phyloP scores from a whole-genome alignment of 23 tunicate genomes.

The Ciona savignyi region DNA sequence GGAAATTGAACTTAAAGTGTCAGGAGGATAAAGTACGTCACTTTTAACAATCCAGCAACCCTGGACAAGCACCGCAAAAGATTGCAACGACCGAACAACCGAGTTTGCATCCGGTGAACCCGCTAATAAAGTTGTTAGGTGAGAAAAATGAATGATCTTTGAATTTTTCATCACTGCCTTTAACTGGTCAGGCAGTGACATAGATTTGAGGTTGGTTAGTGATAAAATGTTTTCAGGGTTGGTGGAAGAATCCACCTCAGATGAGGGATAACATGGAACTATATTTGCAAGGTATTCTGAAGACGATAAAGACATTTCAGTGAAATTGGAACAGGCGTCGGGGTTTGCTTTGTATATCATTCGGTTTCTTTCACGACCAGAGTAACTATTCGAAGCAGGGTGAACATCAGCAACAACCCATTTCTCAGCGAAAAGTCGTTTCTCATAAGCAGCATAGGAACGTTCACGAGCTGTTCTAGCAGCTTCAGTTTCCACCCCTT shows the following conservation, averaged over 20 bases:
- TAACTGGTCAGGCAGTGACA: slow-evolving; percentile 53
- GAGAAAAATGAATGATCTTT: slow-evolving; percentile 71
- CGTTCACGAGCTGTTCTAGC: slow-evolving; percentile 41
- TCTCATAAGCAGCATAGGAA: slow-evolving; percentile 84
- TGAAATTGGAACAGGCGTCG: background rate
- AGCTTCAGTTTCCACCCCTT: slow-evolving; percentile 77
- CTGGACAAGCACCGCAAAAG: slow-evolving; percentile 61
- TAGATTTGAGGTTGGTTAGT: slow-evolving; percentile 25
- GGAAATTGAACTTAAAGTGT: slow-evolving; percentile 44
- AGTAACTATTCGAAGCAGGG: slow-evolving; percentile 12
- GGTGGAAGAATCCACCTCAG: slow-evolving; percentile 30
- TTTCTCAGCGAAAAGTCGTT: slow-evolving; percentile 53
- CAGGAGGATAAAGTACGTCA: slow-evolving; percentile 69
- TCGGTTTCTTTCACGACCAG: slow-evolving; percentile 38
- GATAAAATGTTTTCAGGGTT: slow-evolving; percentile 62
- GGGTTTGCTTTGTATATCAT: slow-evolving; percentile 23
- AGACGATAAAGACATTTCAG: slow-evolving; percentile 39
- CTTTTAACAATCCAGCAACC: slow-evolving; percentile 90
- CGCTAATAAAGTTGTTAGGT: slow-evolving; percentile 43
- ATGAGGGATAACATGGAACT: slow-evolving; percentile 29
- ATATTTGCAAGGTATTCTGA: slow-evolving; percentile 28
- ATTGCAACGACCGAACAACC: slow-evolving; percentile 69
- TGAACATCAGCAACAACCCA: slow-evolving; percentile 51
- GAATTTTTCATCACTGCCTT: slow-evolving; percentile 62
- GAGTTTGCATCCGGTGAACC: slow-evolving; percentile 43